phyloP scores from a whole-genome alignment of 2,888 invertebrate genomes.

The Drosophila monieri region DNA sequence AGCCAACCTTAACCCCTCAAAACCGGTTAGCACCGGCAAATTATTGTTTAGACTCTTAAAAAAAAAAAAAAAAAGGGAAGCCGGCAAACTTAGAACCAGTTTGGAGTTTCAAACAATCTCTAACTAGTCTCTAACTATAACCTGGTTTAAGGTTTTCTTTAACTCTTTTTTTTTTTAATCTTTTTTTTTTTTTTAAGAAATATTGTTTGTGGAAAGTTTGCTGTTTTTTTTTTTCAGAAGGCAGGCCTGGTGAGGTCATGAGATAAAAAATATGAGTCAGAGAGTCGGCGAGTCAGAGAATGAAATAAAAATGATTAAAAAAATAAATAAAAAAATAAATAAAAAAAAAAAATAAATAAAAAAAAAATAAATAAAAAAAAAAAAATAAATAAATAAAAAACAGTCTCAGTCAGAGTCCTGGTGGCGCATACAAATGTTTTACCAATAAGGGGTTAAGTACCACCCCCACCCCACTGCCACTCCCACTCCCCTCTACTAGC shows the following conservation, averaged over 20 bases:
- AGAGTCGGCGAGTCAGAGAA: no score
- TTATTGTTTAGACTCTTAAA: background rate
- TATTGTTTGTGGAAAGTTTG: no score
- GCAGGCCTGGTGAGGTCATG: background rate
- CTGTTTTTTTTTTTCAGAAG: background rate
- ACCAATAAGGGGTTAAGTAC: conserved; percentile 36
- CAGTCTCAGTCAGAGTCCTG: conserved; percentile 9
- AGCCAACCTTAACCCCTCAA: conserved; percentile 17
- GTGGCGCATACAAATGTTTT: conserved; percentile 49
- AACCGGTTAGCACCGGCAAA: conserved; percentile 40
- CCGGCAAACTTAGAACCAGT: conserved; percentile 33
- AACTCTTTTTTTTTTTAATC: no score
- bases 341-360: no score
- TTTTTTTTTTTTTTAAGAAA: no score
- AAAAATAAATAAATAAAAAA: no score
- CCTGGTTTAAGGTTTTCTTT: no score
- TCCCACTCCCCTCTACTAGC: conserved; percentile 23
- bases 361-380: background rate
- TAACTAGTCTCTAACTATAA: no score
- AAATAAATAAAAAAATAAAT: background rate
- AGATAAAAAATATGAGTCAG: conserved; percentile 14
- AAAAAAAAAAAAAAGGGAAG: conserved; percentile 22
- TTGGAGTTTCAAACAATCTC: background rate
- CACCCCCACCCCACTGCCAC: background rate
- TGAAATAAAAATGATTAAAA: no score